phyloP scores from a whole-genome alignment of 2,797 vertebrate species.

The Tamandua tetradactyla region DNA sequence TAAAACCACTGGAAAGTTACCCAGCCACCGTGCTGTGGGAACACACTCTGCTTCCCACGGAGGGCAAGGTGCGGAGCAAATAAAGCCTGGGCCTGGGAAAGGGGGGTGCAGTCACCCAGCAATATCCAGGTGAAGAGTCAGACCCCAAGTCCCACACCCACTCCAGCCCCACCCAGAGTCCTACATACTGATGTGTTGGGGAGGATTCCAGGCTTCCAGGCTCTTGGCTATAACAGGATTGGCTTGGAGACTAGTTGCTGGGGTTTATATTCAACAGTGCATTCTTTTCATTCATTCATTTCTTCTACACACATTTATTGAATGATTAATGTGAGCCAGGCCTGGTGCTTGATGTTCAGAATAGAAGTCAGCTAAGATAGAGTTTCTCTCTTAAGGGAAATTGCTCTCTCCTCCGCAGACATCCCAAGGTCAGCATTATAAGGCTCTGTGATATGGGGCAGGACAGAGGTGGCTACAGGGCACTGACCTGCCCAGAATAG shows the following conservation, averaged over 20 bases:
- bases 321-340: not conserved
- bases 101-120: not conserved
- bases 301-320: not conserved
- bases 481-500: not conserved
- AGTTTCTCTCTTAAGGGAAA: not conserved
- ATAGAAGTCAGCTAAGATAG: not conserved
- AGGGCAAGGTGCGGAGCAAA: not conserved
- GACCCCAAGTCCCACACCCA: not conserved
- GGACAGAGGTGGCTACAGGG: not conserved
- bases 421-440: not conserved
- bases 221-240: not conserved
- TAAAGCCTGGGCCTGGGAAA: not conserved
- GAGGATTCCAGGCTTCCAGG: not conserved
- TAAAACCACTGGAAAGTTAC: slow-evolving; percentile 58
- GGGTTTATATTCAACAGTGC: not conserved
- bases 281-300: not conserved
- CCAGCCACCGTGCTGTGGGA: not conserved
- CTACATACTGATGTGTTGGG: rapidly evolving
- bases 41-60: not conserved
- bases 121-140: not conserved
- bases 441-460: not conserved
- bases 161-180: not conserved
- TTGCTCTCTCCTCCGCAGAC: rapidly evolving
- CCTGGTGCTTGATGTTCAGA: not conserved
- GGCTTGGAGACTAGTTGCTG: not conserved